Conservation (phyloP, 2,113 vertebrate genomes). For the Limanda limanda region DNA sequence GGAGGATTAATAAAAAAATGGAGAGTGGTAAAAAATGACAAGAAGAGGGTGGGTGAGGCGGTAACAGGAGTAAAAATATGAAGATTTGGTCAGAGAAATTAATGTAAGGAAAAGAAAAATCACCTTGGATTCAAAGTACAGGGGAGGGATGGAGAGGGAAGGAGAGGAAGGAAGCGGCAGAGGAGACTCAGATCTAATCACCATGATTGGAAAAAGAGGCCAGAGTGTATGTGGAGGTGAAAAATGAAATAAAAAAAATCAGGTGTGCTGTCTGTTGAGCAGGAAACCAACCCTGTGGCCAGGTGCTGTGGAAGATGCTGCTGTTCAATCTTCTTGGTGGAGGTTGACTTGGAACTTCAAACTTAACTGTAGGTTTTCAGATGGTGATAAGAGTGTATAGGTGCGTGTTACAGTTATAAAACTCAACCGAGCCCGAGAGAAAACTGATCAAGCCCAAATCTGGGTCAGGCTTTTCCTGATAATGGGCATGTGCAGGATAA, state of each 20-base stretch:
- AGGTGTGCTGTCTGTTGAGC: no score
- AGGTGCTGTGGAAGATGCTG: background rate
- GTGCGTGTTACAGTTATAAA: background rate
- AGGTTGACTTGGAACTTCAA: conserved; percentile 32
- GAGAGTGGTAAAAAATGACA: background rate
- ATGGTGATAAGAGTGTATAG: background rate
- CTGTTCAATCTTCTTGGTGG: no score
- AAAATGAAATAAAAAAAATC: conserved; percentile 12
- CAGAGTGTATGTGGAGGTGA: conserved; percentile 2
- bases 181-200: conserved; percentile 57
- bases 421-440: no score
- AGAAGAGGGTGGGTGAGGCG: background rate
- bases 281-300: no score
- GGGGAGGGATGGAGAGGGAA: background rate
- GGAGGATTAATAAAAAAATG: background rate
- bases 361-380: background rate
- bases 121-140: conserved; percentile 10
- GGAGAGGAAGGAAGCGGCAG: conserved; percentile 9
- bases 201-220: conserved; percentile 53
- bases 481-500: no score
- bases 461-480: no score
- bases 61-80: background rate
- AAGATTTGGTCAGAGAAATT: conserved; percentile 10
- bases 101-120: conserved; percentile 5
- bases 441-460: no score